Evolutionary conservation across 2,888 invertebrate genomes (phyloP), one percentile per base, ranked within the genome.

Genomic region (Helicoverpa assulta): DNA sequence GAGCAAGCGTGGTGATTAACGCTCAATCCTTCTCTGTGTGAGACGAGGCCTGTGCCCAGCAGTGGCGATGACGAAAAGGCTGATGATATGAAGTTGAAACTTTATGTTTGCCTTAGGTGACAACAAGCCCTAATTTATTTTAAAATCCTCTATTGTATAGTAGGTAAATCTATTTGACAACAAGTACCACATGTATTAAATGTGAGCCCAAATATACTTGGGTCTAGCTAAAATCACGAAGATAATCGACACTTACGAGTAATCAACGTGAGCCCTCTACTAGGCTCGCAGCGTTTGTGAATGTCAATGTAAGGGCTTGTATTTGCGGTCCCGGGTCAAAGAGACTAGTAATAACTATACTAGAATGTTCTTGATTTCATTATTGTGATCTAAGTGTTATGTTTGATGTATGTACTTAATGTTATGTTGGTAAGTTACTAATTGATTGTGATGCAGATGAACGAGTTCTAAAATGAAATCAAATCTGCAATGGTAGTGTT

Each of bases 321-420:
- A 70, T 64, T 51, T 74, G 77, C 43, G 73, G 76, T 74, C 29
- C 19, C 56, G 21, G 52, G 57, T 70, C 74, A 76, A 74, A 74
- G 74, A 51, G 63, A 70, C 56, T 70, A 37, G 51, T 65, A 76
- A 65, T 70, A 60, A 52, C 47, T 26, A 12, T 56, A 59, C 55
- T 64, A 57, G 59, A 60, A 58, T 54, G 62, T 56, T 29, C 12
- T 50, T 56, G 59, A 33, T 63, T 59, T 55, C 18, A 50, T 66
- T 73, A 70, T 63, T n/a, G 18, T 56, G 16, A 68, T 50, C 67
- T 19, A 40, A 29, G 68, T 57, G 29, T 40, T 6, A 50, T 52
- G 8, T 21, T 12, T 43, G 43, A 57, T 50, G 50, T 50, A 50
- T 5, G 43, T 43, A 43, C 26, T 26, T 26, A 26, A 26, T 26